A percentile compares a stretch with the other conserved stretches of the same genome.
Evolutionary conservation across 2,888 invertebrate species (phyloP).

Genomic region (Drosophila aldrichi): DNA sequence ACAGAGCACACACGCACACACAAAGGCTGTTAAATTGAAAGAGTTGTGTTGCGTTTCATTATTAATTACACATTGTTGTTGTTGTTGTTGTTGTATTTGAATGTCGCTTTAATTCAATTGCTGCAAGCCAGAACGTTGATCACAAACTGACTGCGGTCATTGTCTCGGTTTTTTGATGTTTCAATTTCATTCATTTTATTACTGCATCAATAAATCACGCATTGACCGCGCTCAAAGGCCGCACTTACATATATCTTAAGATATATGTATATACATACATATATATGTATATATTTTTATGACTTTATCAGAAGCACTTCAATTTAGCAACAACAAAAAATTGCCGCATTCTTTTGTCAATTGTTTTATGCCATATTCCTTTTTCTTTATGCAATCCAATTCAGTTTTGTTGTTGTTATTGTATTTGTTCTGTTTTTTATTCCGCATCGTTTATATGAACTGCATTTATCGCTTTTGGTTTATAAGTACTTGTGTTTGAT

Average conservation of each 20-base stretch:
- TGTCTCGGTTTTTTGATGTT: slow-evolving; percentile 14
- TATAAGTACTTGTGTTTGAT: slow-evolving; percentile 26
- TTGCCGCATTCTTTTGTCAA: slow-evolving; percentile 71
- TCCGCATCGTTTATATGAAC: slow-evolving; percentile 26
- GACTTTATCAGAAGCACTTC: slow-evolving; percentile 68
- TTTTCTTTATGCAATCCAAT: slow-evolving; percentile 10
- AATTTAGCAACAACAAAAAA: slow-evolving; percentile 50
- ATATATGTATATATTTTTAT: slow-evolving; percentile 43
- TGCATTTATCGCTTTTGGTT: slow-evolving; percentile 52
- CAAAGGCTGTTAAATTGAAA: slow-evolving; percentile 54
- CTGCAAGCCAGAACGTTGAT: slow-evolving; percentile 42
- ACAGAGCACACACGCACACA: neutral
- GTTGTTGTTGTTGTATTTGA: slow-evolving; percentile 9
- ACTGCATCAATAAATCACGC: slow-evolving; percentile 70
- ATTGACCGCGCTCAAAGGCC: slow-evolving; percentile 54
- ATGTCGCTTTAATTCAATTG: slow-evolving; percentile 69
- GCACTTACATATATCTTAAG: slow-evolving; percentile 1
- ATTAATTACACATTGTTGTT: slow-evolving; percentile 7
- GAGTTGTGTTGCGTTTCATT: slow-evolving; percentile 49
- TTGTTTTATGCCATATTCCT: slow-evolving; percentile 41
- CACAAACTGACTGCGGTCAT: slow-evolving; percentile 20
- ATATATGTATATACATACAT: neutral
- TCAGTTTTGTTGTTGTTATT: slow-evolving; percentile 10
- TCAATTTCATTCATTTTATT: slow-evolving; percentile 46
- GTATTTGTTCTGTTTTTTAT: slow-evolving; percentile 12